A percentile compares a stretch with the other conserved stretches of the same genome.
Evolutionary conservation across 2,113 vertebrate species (phyloP).

Genomic region (Myanophis thanlyinensis): DNA sequence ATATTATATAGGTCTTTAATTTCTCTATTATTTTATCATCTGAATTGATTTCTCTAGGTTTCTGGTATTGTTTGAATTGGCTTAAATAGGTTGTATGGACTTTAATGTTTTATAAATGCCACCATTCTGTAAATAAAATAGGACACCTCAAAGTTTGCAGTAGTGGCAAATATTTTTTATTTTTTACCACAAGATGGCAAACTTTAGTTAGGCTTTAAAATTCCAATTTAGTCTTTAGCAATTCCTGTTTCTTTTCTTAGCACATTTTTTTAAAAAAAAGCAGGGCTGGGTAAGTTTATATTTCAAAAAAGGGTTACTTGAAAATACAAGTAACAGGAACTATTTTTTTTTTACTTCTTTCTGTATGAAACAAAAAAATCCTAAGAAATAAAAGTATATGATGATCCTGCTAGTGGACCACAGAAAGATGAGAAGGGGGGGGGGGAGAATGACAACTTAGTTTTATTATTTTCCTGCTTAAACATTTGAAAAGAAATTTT

Average conservation of each 20-base stretch:
- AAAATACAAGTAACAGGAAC: background rate
- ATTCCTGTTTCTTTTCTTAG: background rate
- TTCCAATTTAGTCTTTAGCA: background rate
- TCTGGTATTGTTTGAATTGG: background rate
- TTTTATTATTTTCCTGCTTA: background rate
- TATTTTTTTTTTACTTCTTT: background rate
- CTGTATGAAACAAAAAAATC: background rate
- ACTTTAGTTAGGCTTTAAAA: slow-evolving; percentile 51
- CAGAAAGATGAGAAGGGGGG: background rate
- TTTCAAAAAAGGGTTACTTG: background rate
- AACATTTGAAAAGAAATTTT: slow-evolving; percentile 1
- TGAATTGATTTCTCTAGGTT: background rate
- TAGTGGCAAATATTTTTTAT: background rate
- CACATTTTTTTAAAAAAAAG: background rate
- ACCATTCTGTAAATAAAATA: background rate
- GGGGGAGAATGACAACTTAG: too few relatives aligned
- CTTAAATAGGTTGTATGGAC: background rate
- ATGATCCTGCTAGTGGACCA: background rate
- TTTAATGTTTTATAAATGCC: background rate
- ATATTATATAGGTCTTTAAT: background rate
- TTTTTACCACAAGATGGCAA: slow-evolving; percentile 75
- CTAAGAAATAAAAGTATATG: background rate
- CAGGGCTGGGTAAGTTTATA: background rate
- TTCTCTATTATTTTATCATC: background rate
- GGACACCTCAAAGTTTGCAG: background rate